These are phyloP conservation scores for Remorina albescens DNA, from an alignment of 2,797 vertebrate genomes.

Conservation along the genomic window DNA sequence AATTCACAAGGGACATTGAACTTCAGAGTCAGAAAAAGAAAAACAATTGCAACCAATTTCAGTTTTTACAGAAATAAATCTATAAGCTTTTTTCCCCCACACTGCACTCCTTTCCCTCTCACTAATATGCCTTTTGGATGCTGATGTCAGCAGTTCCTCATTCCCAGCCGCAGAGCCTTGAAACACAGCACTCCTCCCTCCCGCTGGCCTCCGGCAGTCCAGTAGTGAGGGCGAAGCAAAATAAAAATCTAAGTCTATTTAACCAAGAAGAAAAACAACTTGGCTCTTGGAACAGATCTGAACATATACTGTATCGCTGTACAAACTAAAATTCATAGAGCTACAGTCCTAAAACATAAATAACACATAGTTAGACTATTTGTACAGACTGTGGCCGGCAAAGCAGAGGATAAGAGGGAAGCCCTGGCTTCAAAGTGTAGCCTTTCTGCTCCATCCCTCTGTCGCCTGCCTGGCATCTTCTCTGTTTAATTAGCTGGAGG, in stretches of 20 bases:
- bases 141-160: slow-evolving; percentile 79
- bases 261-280: slow-evolving; percentile 62
- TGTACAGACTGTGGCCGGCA: slow-evolving; percentile 19
- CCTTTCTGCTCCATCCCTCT: slow-evolving; percentile 51
- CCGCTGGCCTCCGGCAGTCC: slow-evolving; percentile 50
- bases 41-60: slow-evolving; percentile 58
- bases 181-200: slow-evolving; percentile 53
- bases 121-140: slow-evolving; percentile 71
- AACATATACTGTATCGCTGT: slow-evolving; percentile 26
- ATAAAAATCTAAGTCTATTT: slow-evolving; percentile 62
- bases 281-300: slow-evolving; percentile 32
- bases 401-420: slow-evolving; percentile 36
- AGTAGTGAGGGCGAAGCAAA: slow-evolving; percentile 49
- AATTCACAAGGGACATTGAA: slow-evolving; percentile 53
- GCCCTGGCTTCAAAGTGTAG: slow-evolving; percentile 34
- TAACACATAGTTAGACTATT: slow-evolving; percentile 4
- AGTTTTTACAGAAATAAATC: slow-evolving; percentile 75
- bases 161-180: slow-evolving; percentile 52
- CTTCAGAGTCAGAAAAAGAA: slow-evolving; percentile 9
- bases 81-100: slow-evolving; percentile 57
- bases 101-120: slow-evolving; percentile 47
- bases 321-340: slow-evolving; percentile 22
- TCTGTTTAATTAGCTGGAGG: slow-evolving; percentile 81
- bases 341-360: slow-evolving; percentile 7
- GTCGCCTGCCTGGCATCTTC: slow-evolving; percentile 80